A percentile compares a stretch with the other conserved stretches of the same genome.
Evolutionary conservation across 2,888 invertebrate genomes (phyloP).

Genomic region (Volucella bombylans): DNA sequence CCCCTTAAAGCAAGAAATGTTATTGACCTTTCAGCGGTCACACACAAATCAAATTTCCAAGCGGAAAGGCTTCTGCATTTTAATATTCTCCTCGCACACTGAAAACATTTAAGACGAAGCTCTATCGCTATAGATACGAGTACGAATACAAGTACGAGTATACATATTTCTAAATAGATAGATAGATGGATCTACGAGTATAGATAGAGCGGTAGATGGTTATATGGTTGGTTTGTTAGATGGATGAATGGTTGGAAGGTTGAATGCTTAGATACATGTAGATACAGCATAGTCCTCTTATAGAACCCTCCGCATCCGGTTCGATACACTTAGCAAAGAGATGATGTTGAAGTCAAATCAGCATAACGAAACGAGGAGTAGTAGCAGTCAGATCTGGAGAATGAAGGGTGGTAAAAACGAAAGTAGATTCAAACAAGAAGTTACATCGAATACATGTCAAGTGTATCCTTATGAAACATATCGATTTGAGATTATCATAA

Average conservation of each 20-base stretch:
- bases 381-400: neutral
- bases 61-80: conserved; percentile 35
- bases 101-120: conserved; percentile 51
- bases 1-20: conserved; percentile 30
- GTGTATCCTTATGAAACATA: conserved; percentile 75
- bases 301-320: neutral
- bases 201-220: neutral
- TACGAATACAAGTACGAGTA: neutral
- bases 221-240: no score
- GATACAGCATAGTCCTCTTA: neutral
- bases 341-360: conserved; percentile 39
- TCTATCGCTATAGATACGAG: conserved; percentile 8
- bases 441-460: conserved; percentile 60
- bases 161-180: neutral
- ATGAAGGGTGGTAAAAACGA: neutral
- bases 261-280: neutral
- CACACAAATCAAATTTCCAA: conserved; percentile 54
- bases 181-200: neutral
- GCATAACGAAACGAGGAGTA: neutral
- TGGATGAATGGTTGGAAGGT: no score
- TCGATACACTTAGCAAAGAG: neutral
- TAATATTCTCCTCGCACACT: conserved; percentile 61
- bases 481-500: conserved; percentile 82
- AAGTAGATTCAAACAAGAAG: conserved; percentile 4
- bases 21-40: conserved; percentile 51